These are phyloP conservation scores for Platalea minor DNA, from an alignment of 2,797 vertebrate genomes.

Conservation along the genomic window DNA sequence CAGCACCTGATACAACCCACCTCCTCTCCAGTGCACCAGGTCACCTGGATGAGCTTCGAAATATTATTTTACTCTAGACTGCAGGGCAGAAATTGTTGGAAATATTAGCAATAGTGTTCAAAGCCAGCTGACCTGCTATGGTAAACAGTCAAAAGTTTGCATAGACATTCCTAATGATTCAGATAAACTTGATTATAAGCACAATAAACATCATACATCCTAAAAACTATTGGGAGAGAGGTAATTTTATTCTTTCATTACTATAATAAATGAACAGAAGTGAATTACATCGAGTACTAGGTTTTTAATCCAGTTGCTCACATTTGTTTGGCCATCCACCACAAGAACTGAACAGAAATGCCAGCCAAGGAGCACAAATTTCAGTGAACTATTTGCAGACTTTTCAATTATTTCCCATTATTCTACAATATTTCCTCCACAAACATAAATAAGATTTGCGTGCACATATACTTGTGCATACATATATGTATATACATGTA, in stretches of 20 bases:
- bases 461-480: too few relatives aligned
- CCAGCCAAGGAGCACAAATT: not conserved
- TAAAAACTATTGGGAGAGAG: not conserved
- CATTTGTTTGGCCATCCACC: fast-evolving
- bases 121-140: fast-evolving
- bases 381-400: not conserved
- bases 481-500: not conserved
- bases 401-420: not conserved
- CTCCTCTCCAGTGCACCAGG: not conserved
- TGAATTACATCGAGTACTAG: not conserved
- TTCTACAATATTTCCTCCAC: not conserved
- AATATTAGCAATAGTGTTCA: fast-evolving
- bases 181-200: not conserved
- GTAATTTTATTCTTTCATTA: not conserved
- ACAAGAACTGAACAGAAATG: not conserved
- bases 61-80: fast-evolving
- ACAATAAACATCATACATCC: too few relatives aligned
- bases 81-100: not conserved
- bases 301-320: not conserved
- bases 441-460: not conserved
- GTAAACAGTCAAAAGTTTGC: not conserved
- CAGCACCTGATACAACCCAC: fast-evolving
- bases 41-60: fast-evolving
- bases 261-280: not conserved
- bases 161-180: not conserved